phyloP scores from a whole-genome alignment of 1,140 invertebrate species.

The Brachionus koreanus region DNA sequence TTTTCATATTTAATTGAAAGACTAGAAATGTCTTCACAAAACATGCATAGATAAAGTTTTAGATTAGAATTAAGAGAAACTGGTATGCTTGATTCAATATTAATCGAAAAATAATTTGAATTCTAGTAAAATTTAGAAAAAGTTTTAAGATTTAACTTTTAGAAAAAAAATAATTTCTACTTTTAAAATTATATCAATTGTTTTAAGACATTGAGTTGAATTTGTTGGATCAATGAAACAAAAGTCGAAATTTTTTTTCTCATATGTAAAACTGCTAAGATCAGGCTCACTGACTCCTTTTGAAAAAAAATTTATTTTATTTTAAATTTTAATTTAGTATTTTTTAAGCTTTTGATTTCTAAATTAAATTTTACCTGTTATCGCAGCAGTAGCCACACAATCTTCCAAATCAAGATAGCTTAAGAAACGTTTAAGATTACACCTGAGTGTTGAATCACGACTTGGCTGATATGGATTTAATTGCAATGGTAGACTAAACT shows the following conservation, averaged over 20 bases:
- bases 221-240: background rate
- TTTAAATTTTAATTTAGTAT: background rate
- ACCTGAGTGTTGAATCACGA: background rate
- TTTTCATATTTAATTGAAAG: background rate
- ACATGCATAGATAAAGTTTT: background rate
- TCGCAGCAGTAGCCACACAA: background rate
- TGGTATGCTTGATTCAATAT: background rate
- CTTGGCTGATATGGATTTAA: background rate
- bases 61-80: background rate
- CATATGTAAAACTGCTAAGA: background rate
- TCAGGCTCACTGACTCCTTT: background rate
- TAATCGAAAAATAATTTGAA: background rate
- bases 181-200: background rate
- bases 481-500: background rate
- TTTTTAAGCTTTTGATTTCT: no score
- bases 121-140: background rate
- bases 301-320: background rate
- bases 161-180: background rate
- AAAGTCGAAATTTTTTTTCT: background rate
- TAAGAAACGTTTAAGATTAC: background rate
- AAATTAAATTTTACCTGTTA: background rate
- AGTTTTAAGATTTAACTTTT: background rate
- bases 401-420: background rate
- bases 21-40: constrained; percentile 5
- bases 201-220: background rate